Percentiles rank a stretch among this genome's conserved stretches.
Evolutionary conservation across 2,113 vertebrate genomes (phyloP).

Genomic region (Halcyon malimbica): DNA sequence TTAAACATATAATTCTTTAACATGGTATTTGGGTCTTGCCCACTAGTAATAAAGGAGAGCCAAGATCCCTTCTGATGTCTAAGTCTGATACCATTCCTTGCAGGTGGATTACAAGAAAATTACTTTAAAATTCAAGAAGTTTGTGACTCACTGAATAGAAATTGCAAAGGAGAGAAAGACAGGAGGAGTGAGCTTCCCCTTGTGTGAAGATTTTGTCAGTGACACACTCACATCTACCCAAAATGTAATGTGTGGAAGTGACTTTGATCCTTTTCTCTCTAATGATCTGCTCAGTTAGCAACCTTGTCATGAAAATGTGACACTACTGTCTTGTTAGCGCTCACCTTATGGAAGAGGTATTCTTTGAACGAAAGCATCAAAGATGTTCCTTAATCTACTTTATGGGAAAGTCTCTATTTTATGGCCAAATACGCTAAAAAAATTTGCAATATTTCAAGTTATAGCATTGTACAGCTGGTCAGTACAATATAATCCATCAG

Average conservation of each 20-base stretch:
- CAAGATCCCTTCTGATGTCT: not conserved
- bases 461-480: not conserved
- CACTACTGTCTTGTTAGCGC: not conserved
- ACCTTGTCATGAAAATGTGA: not conserved
- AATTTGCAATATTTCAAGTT: not conserved
- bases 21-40: not conserved
- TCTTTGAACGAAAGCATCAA: conserved; percentile 27
- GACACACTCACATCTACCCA: not conserved
- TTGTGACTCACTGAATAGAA: not conserved
- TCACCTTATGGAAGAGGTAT: not conserved
- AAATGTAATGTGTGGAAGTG: not conserved
- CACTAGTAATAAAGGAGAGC: not conserved
- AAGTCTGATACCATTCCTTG: not conserved
- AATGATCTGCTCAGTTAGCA: conserved; percentile 27
- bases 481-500: not conserved
- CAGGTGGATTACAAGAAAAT: not conserved
- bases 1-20: not conserved
- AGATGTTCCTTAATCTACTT: not conserved
- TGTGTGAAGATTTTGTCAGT: not conserved
- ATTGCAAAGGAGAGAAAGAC: not conserved
- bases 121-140: not conserved
- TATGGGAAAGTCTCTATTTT: not conserved
- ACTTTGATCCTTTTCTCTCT: conserved; percentile 48
- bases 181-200: not conserved
- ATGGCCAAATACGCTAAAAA: not conserved